Conservation (phyloP, 2,113 vertebrate genomes). For the Motacilla alba region DNA sequence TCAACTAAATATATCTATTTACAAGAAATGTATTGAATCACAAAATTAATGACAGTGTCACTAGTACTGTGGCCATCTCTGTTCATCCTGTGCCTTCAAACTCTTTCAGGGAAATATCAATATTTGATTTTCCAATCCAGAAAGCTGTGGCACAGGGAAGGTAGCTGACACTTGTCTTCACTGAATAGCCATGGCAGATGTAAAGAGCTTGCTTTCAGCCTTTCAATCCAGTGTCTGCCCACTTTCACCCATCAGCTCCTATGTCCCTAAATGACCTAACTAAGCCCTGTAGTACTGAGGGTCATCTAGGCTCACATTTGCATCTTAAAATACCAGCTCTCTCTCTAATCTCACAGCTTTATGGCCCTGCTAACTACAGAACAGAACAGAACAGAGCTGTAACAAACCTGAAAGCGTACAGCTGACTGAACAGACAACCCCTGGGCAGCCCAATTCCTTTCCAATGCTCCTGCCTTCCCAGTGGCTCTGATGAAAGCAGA, state of each 20-base stretch:
- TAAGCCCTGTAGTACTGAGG: fast-evolving
- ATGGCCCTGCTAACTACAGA: not conserved
- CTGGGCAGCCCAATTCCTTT: not conserved
- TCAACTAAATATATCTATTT: not conserved
- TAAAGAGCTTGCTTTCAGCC: not conserved
- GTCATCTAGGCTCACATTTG: not conserved
- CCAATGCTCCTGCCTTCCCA: not conserved
- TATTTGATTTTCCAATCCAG: not conserved
- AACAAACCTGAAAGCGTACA: not conserved
- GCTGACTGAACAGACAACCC: not conserved
- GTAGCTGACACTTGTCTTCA: not conserved
- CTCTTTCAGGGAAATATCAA: not conserved
- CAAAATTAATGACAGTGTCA: not conserved
- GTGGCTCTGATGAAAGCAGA: not conserved
- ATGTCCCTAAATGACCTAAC: not conserved
- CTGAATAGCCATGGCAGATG: not conserved
- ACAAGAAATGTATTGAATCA: not conserved
- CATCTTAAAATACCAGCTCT: not conserved
- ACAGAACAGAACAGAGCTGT: not conserved
- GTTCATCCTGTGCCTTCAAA: not conserved
- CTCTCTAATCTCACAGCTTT: not conserved
- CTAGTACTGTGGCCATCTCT: not conserved
- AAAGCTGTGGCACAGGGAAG: not conserved
- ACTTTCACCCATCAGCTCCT: not conserved
- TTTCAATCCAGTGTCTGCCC: not conserved